Evolutionary conservation across 2,888 invertebrate species (phyloP), one percentile per base, ranked within the genome.

Genomic region (Macrosoma leucophasiata): DNA sequence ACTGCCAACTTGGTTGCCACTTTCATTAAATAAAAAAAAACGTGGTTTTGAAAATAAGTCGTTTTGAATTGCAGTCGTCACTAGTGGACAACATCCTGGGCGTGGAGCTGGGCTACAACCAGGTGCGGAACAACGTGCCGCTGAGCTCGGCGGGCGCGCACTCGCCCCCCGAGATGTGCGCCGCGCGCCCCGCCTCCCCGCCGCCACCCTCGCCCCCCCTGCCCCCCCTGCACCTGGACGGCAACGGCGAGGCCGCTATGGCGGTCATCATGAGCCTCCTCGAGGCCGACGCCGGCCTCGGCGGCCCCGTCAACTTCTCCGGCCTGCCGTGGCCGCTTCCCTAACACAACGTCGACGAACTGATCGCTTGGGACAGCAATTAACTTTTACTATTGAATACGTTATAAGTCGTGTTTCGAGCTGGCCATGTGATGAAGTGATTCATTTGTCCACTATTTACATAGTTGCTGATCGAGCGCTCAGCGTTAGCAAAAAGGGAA

Each of bases 241-340:
- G 92, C 21, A 93, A 92, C 62, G 94, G 95, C 52, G 95, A 95
- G 62, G 94, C 95, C 2, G 93, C 94, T 3, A 95, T 95, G 94
- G 94, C 95, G 1, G 94, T 95, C 47, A 94, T 95, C 51, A 95
- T 95, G 95, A 94, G 93, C 64, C 86, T 95, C 13, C 75, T 95
- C 24, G 95, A 95, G 68, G 95, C 94, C 0, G 95, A 95, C 64
- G 94, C 94, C 0, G 95, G 95, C 0, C 86, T 95, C 15, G 95
- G 94, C 3, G 94, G 94, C 0, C 94, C 94, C 0, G 92, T 94
- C 19, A 95, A 95, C 77, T 93, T 94, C 72, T 91, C 92, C 5
- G 92, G 93, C 15, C 73, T 95, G 12, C 94, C 95, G 1, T 95
- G 95, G 95, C 94, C 94, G 0, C 78, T 94, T 30, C 92, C 92